Conservation (phyloP, 2,888 invertebrate species). For the Mythimna ferrago region DNA sequence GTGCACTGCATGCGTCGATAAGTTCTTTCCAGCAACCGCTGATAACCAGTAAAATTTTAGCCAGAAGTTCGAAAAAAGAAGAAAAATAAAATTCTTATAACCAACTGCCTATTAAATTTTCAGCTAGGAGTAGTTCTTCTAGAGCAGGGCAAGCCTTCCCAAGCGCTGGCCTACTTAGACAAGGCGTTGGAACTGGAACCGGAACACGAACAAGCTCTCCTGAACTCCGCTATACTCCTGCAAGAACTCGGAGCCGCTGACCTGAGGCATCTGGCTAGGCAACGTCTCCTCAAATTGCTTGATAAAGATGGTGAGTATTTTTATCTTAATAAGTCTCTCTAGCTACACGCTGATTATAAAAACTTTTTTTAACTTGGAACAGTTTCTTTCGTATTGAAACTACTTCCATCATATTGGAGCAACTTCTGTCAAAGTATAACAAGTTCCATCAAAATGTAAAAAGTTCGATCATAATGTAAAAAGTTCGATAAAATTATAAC, state of each 20-base stretch:
- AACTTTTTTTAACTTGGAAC: no score
- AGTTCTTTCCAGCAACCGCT: no score
- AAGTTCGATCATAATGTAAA: background rate
- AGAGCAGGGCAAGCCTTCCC: conserved; percentile 97
- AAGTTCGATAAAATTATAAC: background rate
- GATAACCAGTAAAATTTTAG: no score
- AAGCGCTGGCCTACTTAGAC: conserved; percentile 97
- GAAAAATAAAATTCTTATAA: background rate
- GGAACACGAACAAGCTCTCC: conserved; percentile 97
- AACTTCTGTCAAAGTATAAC: no score
- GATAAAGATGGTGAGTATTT: conserved; percentile 91
- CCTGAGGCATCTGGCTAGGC: conserved; percentile 94
- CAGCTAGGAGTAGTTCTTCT: conserved; percentile 98
- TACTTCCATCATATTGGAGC: background rate
- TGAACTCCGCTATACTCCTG: conserved; percentile 98
- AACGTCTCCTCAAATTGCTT: conserved; percentile 95
- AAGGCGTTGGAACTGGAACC: conserved; percentile 98
- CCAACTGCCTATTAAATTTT: conserved; percentile 51
- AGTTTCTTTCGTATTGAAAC: background rate
- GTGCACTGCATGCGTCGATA: no score
- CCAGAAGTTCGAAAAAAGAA: background rate
- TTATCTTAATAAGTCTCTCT: no score
- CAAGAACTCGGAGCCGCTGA: conserved; percentile 97
- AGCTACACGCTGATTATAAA: background rate
- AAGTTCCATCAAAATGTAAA: background rate